Evolutionary conservation across 1,140 invertebrate genomes (phyloP).

Genomic region (Drosophila ercepeae): DNA sequence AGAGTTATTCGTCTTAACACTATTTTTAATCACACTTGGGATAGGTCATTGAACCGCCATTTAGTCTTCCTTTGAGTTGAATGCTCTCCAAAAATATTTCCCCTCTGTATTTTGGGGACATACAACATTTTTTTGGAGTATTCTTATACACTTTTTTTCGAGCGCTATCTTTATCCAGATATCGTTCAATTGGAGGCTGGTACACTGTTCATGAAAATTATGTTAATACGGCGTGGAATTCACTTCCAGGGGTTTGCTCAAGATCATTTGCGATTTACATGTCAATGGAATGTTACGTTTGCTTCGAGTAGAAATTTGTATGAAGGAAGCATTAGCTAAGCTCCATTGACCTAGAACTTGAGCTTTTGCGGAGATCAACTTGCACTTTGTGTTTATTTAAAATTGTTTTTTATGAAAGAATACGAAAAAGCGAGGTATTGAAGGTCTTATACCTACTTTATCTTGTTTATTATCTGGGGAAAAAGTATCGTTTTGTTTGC

Average conservation of each 20-base stretch:
- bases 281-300: constrained; percentile 33
- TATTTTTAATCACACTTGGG: constrained; percentile 47
- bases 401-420: not conserved
- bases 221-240: constrained; percentile 38
- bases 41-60: constrained; percentile 61
- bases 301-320: constrained; percentile 32
- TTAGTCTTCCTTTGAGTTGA: constrained; percentile 20
- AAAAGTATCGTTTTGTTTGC: not conserved
- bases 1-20: constrained; percentile 9
- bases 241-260: constrained; percentile 50
- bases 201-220: constrained; percentile 48
- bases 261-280: constrained; percentile 52
- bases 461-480: not conserved
- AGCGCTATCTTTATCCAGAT: not conserved
- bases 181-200: constrained; percentile 46
- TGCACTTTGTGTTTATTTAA: constrained; percentile 5
- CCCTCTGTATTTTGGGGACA: constrained; percentile 11
- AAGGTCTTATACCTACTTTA: not conserved
- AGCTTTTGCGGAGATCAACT: constrained; percentile 47
- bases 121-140: constrained; percentile 25
- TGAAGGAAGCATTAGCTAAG: constrained; percentile 63
- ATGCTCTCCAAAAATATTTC: constrained; percentile 43
- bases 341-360: constrained; percentile 72
- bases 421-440: not conserved
- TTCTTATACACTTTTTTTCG: constrained; percentile 16